A percentile compares a stretch with the other conserved stretches of the same genome.
Conservation (phyloP, 1,140 invertebrate genomes). For the Hycleus phaleratus region DNA sequence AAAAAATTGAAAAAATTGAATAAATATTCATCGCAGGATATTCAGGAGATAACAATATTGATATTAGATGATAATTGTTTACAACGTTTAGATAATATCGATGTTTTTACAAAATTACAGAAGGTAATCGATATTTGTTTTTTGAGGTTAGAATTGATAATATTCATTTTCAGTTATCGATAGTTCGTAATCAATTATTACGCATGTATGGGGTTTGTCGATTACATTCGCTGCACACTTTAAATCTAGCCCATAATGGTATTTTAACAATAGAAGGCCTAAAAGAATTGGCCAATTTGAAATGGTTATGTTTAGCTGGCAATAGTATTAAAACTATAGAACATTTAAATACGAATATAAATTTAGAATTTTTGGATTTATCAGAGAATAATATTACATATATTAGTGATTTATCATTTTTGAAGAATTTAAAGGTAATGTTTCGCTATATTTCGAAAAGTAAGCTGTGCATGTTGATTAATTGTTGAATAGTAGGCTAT, state of each 20-base stretch:
- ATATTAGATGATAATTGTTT: constrained; percentile 82
- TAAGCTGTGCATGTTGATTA: neutral
- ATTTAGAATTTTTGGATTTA: constrained; percentile 75
- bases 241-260: constrained; percentile 81
- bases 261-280: constrained; percentile 83
- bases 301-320: constrained; percentile 63
- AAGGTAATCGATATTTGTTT: constrained; percentile 50
- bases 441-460: neutral
- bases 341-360: constrained; percentile 71
- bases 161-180: constrained; percentile 60
- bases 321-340: constrained; percentile 78
- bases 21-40: constrained; percentile 56
- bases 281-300: constrained; percentile 72
- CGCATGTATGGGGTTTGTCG: constrained; percentile 80
- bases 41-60: constrained; percentile 60
- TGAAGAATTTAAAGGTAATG: constrained; percentile 70
- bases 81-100: constrained; percentile 78
- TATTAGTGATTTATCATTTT: constrained; percentile 74
- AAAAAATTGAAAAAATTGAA: constrained; percentile 66
- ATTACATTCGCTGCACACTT: constrained; percentile 65
- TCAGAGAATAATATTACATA: constrained; percentile 82
- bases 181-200: constrained; percentile 73
- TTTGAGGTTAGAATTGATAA: too few species aligned
- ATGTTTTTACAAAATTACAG: constrained; percentile 68
- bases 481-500: neutral